These are phyloP conservation scores for Epinephelus malabaricus DNA, from an alignment of 2,797 vertebrate species.

Conservation along the genomic window DNA sequence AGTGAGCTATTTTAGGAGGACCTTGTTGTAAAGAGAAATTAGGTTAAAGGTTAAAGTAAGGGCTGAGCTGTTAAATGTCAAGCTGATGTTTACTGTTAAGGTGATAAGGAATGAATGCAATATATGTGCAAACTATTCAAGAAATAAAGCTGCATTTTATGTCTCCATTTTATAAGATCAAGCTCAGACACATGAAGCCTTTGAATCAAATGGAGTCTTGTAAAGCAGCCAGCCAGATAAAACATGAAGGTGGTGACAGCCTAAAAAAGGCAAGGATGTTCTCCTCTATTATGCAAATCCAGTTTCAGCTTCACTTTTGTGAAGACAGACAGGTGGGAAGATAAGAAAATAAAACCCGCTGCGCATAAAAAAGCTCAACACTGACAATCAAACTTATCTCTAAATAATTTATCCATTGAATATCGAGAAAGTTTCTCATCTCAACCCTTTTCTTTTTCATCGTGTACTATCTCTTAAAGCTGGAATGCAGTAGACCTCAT, in stretches of 20 bases:
- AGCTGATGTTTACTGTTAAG: neutral
- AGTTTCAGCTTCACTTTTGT: neutral
- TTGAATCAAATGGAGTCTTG: conserved; percentile 12
- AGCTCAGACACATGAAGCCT: neutral
- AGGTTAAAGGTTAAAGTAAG: neutral
- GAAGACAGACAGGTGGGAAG: neutral
- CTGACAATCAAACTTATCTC: conserved; percentile 6
- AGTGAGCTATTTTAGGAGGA: neutral
- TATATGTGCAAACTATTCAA: neutral
- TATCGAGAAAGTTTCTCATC: neutral
- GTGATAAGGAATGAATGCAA: neutral
- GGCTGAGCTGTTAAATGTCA: too few species aligned
- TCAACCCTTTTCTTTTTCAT: neutral
- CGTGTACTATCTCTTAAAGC: neutral
- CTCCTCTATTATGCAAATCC: conserved; percentile 16
- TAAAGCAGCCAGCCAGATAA: conserved; percentile 11
- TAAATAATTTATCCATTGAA: neutral
- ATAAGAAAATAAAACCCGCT: neutral
- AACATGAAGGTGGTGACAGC: neutral
- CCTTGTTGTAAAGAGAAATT: neutral
- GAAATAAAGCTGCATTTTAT: neutral
- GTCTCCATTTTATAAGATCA: neutral
- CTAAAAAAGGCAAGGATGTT: neutral
- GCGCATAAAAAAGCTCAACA: neutral
- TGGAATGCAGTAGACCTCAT: conserved; percentile 13